These are phyloP conservation scores for Drosophila santomea DNA, from an alignment of 1,140 invertebrate species.

Conservation along the genomic window DNA sequence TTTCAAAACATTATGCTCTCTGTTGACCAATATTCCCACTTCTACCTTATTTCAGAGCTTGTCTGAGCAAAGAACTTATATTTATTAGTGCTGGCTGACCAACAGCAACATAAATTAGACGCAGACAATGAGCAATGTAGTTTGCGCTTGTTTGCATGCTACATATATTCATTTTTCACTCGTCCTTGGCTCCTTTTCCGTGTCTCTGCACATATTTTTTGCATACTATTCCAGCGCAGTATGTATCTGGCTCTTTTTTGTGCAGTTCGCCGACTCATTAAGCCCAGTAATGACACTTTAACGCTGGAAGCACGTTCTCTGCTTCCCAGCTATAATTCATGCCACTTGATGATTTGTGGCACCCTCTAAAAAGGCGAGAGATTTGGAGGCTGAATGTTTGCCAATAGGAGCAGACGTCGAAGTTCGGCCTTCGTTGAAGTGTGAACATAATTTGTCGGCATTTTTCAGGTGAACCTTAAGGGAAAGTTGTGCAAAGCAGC, in stretches of 20 bases:
- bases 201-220: conserved; percentile 15
- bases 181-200: conserved; percentile 8
- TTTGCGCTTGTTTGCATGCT: conserved; percentile 56
- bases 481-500: conserved; percentile 57
- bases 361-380: conserved; percentile 19
- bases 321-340: conserved; percentile 72
- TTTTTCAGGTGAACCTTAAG: conserved; percentile 44
- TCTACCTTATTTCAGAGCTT: neutral
- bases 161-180: conserved; percentile 51
- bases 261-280: conserved; percentile 71
- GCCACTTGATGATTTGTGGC: conserved; percentile 78
- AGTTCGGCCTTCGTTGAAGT: conserved; percentile 59
- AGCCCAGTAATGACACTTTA: conserved; percentile 80
- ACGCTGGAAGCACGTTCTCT: conserved; percentile 77
- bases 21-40: neutral
- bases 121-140: conserved; percentile 71
- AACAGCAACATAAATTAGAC: conserved; percentile 71
- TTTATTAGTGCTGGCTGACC: conserved; percentile 60
- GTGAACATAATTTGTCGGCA: conserved; percentile 74
- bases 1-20: neutral
- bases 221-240: conserved; percentile 4
- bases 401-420: conserved; percentile 42
- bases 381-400: neutral
- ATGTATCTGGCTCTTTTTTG: conserved; percentile 26
- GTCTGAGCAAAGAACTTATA: conserved; percentile 40